Conservation (phyloP, 2,888 invertebrate genomes). For the Onthophagus sagittarius region DNA sequence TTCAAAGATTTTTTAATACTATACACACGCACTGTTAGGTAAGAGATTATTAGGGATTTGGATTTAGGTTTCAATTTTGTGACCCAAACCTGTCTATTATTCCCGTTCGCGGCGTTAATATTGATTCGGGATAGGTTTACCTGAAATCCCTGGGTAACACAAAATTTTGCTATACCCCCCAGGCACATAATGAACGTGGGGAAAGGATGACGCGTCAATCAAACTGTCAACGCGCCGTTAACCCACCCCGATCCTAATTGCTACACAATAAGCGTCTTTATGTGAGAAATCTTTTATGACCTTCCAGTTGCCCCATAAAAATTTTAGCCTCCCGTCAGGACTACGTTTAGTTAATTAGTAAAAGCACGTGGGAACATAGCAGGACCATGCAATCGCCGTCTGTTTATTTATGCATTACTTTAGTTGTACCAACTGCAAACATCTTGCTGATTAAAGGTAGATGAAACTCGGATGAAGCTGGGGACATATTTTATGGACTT, state of each 20-base stretch:
- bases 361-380: neutral
- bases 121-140: neutral
- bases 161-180: neutral
- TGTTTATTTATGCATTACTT: neutral
- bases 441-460: neutral
- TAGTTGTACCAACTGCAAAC: neutral
- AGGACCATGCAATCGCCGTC: neutral
- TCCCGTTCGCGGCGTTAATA: neutral
- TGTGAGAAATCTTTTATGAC: neutral
- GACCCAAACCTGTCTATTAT: neutral
- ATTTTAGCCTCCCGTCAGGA: neutral
- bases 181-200: neutral
- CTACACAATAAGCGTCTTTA: neutral
- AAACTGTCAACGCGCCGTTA: neutral
- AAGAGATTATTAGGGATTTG: neutral
- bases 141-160: neutral
- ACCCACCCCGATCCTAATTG: neutral
- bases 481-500: neutral
- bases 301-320: neutral
- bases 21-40: too few species aligned
- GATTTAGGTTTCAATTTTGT: neutral
- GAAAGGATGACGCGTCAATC: neutral
- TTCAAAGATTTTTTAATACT: too few species aligned
- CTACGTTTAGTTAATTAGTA: neutral
- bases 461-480: neutral